These are phyloP conservation scores for Mycalesis mineus DNA, from an alignment of 2,888 invertebrate species.

Conservation along the genomic window DNA sequence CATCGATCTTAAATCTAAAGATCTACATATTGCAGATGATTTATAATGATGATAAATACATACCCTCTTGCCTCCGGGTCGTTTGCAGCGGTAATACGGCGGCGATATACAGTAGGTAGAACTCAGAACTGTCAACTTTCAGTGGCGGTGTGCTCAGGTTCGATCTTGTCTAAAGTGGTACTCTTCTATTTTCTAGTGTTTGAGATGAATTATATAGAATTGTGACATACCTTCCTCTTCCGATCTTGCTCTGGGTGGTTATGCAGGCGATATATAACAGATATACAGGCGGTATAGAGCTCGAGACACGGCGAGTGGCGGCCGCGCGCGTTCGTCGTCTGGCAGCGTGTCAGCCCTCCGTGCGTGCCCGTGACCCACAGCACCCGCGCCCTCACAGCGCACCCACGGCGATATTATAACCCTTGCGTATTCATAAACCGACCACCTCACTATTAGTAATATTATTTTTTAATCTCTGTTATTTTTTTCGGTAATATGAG, in stretches of 20 bases:
- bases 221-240: no score
- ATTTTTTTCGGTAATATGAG: neutral
- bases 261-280: neutral
- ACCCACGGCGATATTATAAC: slow-evolving; percentile 50
- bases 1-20: no score
- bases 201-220: no score
- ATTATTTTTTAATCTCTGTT: neutral
- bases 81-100: no score
- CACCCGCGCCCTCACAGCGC: slow-evolving; percentile 57
- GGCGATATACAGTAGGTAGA: no score
- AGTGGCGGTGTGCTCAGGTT: no score
- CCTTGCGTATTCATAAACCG: slow-evolving; percentile 70
- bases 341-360: slow-evolving; percentile 27
- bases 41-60: no score
- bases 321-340: slow-evolving; percentile 34
- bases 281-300: neutral
- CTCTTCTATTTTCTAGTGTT: no score
- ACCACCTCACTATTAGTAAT: slow-evolving; percentile 40
- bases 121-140: no score
- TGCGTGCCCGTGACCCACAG: slow-evolving; percentile 57
- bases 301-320: slow-evolving; percentile 59
- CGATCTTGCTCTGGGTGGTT: neutral
- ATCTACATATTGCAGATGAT: no score
- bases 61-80: no score
- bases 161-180: no score